Evolutionary conservation across 2,113 vertebrate genomes (phyloP), one percentile per base, ranked within the genome.

Genomic region (Ceyx margarethae): DNA sequence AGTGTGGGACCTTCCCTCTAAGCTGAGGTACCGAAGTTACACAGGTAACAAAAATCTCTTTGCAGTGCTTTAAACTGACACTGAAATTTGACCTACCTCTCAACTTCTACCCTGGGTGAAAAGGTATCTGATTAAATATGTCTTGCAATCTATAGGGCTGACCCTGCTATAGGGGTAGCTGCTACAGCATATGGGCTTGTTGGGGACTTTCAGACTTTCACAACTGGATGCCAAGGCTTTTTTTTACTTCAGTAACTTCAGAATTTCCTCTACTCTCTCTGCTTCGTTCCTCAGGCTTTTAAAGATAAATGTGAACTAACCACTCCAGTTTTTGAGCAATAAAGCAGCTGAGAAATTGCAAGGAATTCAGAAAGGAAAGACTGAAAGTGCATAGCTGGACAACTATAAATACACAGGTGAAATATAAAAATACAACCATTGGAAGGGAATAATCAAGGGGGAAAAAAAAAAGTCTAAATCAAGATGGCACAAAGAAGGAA

Each of bases 351-450:
- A 90, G 67, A 94, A 87, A 87, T 73, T 69, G 45, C 71, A 87
- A 68, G 87, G 91, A 96, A 92, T 87, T 89, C 95, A 94, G 95
- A 96, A 96, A 96, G 87, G 94, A 94, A 96, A 96, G 89, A 92
- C 94, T 91, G 56, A 53, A 91, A 93, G 75, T 60, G 45, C 43
- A 67, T 77, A 94, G 92, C 96, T 65, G 91, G 92, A 95, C 95
- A 94, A 48, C 67, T 62, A 51, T 18, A 62, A 31, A 12, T 64
- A 62, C 4, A 48, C 4, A 43, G 15, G 29, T 23, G 25, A 77
- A 33, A 64, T 46, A 58, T 29, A 89, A 85, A 66, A 92, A 69
- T 40, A 25, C 2, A 4, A 60, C 14, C 12, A 56, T 48, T 46
- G 9, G 1, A 35, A 20, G 64, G 54, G 74, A 66, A 58, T 20